Evolutionary conservation across 2,797 vertebrate species (phyloP).

Genomic region (Pseudochirops cupreus): DNA sequence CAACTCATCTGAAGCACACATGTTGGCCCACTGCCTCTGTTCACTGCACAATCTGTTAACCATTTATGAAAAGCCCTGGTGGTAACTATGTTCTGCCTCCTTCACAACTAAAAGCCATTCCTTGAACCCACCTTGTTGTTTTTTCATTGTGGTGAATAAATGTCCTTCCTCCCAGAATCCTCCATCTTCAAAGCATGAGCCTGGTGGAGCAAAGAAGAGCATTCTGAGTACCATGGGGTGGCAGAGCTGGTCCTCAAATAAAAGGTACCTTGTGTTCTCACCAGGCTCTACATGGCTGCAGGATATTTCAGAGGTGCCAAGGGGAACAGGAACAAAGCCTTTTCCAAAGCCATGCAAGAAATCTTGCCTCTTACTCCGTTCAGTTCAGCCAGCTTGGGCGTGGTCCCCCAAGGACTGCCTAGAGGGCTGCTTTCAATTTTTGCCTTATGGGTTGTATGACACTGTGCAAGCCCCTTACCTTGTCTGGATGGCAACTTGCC

Average conservation of each 20-base stretch:
- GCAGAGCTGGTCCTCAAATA: neutral
- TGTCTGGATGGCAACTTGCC: neutral
- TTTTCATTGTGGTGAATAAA: neutral
- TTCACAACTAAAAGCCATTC: conserved; percentile 15
- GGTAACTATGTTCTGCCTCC: conserved; percentile 38
- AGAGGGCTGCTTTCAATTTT: neutral
- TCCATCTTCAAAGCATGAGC: neutral
- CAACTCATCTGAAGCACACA: conserved; percentile 53
- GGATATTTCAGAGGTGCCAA: neutral
- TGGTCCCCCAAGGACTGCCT: neutral
- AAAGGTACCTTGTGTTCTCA: neutral
- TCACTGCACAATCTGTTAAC: conserved; percentile 32
- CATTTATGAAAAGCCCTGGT: conserved; percentile 51
- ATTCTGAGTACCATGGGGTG: neutral
- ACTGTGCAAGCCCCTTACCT: neutral
- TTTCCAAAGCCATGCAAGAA: neutral
- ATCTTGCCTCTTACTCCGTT: neutral
- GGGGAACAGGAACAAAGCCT: neutral
- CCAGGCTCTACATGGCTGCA: neutral
- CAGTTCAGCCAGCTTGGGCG: neutral
- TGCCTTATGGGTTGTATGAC: neutral
- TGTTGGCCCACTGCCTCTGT: conserved; percentile 34
- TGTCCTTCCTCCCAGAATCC: neutral
- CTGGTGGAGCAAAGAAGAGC: neutral
- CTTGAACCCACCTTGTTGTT: neutral